These are phyloP conservation scores for Hippocampus zosterae DNA, from an alignment of 2,113 vertebrate species.

Conservation along the genomic window DNA sequence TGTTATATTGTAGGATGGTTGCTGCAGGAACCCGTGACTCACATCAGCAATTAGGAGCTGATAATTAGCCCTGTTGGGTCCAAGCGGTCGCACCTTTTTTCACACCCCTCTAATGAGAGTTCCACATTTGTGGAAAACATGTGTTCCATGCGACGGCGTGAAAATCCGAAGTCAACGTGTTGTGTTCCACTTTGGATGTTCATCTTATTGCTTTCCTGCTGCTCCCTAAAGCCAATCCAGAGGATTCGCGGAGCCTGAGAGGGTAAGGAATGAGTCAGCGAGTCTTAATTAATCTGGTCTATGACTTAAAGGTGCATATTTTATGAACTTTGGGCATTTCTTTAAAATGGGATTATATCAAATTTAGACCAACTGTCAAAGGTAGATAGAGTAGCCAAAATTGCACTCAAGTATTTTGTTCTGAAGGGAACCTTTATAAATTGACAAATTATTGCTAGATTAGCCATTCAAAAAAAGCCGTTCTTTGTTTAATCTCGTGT, in stretches of 20 bases:
- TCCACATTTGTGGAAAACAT: conserved; percentile 32
- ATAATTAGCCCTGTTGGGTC: conserved; percentile 70
- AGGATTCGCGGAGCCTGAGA: conserved; percentile 36
- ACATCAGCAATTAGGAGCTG: conserved; percentile 48
- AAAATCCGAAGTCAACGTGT: conserved; percentile 35
- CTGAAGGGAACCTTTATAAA: not conserved
- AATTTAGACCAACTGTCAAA: conserved; percentile 48
- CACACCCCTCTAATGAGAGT: conserved; percentile 56
- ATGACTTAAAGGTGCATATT: conserved; percentile 59
- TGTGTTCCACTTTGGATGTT: conserved; percentile 19
- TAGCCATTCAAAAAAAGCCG: no score
- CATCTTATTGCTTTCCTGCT: conserved; percentile 34
- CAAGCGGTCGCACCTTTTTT: conserved; percentile 58
- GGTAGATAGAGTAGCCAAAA: not conserved
- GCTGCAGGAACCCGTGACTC: conserved; percentile 58
- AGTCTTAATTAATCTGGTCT: conserved; percentile 69
- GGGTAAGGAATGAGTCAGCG: conserved; percentile 48
- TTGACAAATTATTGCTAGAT: no score
- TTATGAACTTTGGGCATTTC: conserved; percentile 65
- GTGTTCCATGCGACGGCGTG: conserved; percentile 31
- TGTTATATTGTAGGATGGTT: conserved; percentile 65
- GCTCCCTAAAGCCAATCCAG: conserved; percentile 30
- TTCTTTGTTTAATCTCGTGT: no score
- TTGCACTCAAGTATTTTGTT: no score
- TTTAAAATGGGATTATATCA: conserved; percentile 65